Conservation (phyloP, 1,140 invertebrate genomes). For the Philaenus spumarius region DNA sequence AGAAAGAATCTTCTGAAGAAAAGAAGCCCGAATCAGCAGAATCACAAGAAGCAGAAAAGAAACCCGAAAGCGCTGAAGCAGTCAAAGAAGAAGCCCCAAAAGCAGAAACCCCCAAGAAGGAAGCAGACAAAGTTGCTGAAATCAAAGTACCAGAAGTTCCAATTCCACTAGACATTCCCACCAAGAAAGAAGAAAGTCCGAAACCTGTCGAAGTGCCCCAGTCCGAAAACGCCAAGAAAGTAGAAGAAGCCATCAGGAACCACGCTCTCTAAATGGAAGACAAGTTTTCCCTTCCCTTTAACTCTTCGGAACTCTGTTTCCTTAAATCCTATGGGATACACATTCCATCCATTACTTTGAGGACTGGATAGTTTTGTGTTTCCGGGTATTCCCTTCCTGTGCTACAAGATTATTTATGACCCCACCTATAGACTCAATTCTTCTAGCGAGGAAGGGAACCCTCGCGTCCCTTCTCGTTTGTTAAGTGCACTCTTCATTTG, state of each 20-base stretch:
- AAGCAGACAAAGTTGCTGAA: background rate
- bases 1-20: background rate
- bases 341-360: too few relatives aligned
- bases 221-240: background rate
- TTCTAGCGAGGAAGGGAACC: slow-evolving; percentile 21
- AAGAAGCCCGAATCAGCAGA: background rate
- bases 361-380: too few relatives aligned
- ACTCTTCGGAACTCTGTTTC: too few relatives aligned
- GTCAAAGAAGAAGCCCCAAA: background rate
- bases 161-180: background rate
- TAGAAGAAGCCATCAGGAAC: slow-evolving; percentile 4
- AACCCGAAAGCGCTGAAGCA: background rate
- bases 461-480: background rate
- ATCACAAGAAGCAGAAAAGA: slow-evolving; percentile 1
- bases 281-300: background rate
- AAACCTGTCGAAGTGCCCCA: background rate
- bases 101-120: background rate
- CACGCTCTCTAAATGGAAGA: slow-evolving; percentile 4
- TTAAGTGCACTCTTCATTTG: slow-evolving; percentile 11
- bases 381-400: slow-evolving; percentile 11
- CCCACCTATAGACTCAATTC: slow-evolving; percentile 8
- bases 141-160: slow-evolving; percentile 1
- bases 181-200: background rate
- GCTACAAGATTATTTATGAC: slow-evolving; percentile 20
- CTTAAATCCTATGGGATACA: too few relatives aligned